phyloP scores from a whole-genome alignment of 2,888 invertebrate species.

The Athripsodes cinereus region DNA sequence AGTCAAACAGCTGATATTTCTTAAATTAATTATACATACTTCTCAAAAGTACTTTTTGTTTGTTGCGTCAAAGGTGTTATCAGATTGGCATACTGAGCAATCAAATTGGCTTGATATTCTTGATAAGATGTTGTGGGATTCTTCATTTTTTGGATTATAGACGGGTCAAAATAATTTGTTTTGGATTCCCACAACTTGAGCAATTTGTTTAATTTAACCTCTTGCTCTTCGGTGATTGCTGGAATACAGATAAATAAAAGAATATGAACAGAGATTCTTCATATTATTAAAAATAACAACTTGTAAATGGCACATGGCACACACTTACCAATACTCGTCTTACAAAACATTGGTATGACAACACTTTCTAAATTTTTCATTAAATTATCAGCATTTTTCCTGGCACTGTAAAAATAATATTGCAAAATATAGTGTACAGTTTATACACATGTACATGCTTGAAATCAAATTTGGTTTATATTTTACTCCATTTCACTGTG shows the following conservation, averaged over 20 bases:
- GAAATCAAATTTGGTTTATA: no score
- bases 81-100: slow-evolving; percentile 72
- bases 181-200: slow-evolving; percentile 96
- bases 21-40: slow-evolving; percentile 37
- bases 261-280: background rate
- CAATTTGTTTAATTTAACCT: slow-evolving; percentile 86
- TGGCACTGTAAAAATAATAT: slow-evolving; percentile 60
- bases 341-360: slow-evolving; percentile 97
- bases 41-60: slow-evolving; percentile 79
- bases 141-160: slow-evolving; percentile 80
- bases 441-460: no score
- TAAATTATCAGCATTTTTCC: slow-evolving; percentile 91
- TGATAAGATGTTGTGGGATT: slow-evolving; percentile 84
- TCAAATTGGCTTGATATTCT: slow-evolving; percentile 79
- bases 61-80: slow-evolving; percentile 71
- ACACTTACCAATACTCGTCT: slow-evolving; percentile 68
- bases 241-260: slow-evolving; percentile 35
- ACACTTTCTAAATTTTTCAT: slow-evolving; percentile 91
- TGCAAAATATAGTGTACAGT: no score
- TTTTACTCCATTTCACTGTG: no score
- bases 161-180: slow-evolving; percentile 77
- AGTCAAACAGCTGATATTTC: no score
- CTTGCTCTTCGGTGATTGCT: slow-evolving; percentile 82
- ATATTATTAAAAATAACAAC: background rate
- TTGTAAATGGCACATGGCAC: no score